Evolutionary conservation across 2,888 invertebrate species (phyloP).

Genomic region (Rhingia campestris): DNA sequence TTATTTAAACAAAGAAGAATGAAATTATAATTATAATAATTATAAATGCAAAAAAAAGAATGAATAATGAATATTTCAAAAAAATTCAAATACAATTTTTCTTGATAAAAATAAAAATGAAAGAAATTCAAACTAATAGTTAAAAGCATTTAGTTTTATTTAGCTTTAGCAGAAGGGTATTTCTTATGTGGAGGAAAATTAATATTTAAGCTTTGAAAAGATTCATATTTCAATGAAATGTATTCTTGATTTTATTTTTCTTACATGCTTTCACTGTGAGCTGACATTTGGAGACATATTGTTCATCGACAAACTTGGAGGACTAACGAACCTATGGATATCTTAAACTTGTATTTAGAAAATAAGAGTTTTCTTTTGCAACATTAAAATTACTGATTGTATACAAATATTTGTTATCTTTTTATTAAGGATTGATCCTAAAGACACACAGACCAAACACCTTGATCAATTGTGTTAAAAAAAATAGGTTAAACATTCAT

Average conservation of each 20-base stretch:
- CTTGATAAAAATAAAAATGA: slow-evolving; percentile 74
- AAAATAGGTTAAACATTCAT: too few species aligned
- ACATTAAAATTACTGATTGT: too few species aligned
- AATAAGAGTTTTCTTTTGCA: too few species aligned
- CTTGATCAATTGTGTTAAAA: too few species aligned
- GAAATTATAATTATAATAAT: slow-evolving; percentile 79
- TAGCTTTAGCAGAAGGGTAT: not conserved
- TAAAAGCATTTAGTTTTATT: slow-evolving; percentile 68
- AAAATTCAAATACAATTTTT: slow-evolving; percentile 72
- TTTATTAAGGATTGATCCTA: too few species aligned
- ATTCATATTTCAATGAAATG: not conserved
- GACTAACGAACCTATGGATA: too few species aligned
- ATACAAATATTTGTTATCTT: too few species aligned
- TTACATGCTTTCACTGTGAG: too few species aligned
- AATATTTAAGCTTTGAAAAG: not conserved
- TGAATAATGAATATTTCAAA: slow-evolving; percentile 68
- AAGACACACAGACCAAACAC: too few species aligned
- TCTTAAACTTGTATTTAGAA: too few species aligned
- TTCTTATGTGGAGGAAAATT: too few species aligned
- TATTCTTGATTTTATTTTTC: too few species aligned
- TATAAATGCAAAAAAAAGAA: slow-evolving; percentile 78
- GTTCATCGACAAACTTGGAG: not conserved
- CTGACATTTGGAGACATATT: not conserved
- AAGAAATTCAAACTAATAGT: slow-evolving; percentile 72
- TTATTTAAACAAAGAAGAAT: slow-evolving; percentile 72